Base-by-base conservation (phyloP, 2,113 vertebrate species). In the Formicarius rufipectus region DNA sequence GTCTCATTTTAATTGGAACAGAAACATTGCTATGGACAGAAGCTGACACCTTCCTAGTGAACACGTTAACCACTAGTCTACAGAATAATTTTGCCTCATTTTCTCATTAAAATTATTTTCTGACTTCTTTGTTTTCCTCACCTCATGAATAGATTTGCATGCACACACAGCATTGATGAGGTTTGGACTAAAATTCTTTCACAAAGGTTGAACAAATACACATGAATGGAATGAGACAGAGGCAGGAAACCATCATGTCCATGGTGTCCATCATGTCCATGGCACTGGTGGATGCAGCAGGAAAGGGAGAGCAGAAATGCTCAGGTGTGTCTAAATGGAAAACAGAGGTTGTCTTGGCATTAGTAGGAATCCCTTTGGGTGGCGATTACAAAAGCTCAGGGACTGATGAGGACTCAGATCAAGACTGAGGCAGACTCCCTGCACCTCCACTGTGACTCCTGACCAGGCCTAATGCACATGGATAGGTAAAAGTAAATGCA, bases 101-200 rank as follows among this genome's bases (percentile, higher is more conserved):
- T 92, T 73, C 73, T 87, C 13, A 63, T 40, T 58, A 71, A 25
- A 86, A 58, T 49, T 10, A 72, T 84, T 73, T 92, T 80, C 59
- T 24, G 7, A 23, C n/a, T 30, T 84, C 17, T 67, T 20, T 60
- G 13, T 68, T 89, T 74, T 60, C 23, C 25, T 74, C 8, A 50
- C 14, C 25, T 80, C 8, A 15, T n/a, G 30, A 33, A 45, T 86
- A 15, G 14, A 6, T 63, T 24, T 28, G 7, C 12, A 10, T 18
- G 7, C 10, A 9, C 10, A 9, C 0, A 4, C 30, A 63, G 63
- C 50, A 55, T 4, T 45, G 18, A 15, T 0, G 3, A 69, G 3
- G 25, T 60, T 50, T 81, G 45, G 19, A 20, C 33, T 77, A 45
- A 25, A 67, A 50, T 23, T 68, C 18, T 40, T 73, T 68, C 63